Evolutionary conservation across 2,797 vertebrate species (phyloP).

Genomic region (Lutjanus argentimaculatus): DNA sequence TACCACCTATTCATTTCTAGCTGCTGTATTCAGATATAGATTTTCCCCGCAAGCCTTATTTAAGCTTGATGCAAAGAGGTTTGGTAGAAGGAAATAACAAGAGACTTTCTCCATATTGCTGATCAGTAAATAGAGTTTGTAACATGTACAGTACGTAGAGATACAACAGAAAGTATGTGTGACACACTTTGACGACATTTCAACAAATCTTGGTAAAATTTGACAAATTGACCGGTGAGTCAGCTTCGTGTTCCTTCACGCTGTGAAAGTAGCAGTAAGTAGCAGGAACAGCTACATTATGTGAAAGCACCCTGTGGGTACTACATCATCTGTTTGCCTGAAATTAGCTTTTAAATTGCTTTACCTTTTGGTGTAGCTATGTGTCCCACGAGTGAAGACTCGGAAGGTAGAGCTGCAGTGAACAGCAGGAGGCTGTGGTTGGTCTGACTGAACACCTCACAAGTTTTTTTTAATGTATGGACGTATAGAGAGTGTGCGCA

Average conservation of each 20-base stretch:
- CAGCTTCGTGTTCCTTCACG: neutral
- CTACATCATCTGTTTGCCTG: neutral
- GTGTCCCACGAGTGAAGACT: constrained; percentile 8
- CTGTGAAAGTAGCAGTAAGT: constrained; percentile 1
- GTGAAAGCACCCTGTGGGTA: neutral
- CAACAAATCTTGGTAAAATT: neutral
- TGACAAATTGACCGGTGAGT: neutral
- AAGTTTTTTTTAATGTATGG: constrained; percentile 2
- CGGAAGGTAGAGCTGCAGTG: constrained; percentile 1
- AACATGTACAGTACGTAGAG: neutral
- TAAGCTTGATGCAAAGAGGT: neutral
- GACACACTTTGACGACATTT: neutral
- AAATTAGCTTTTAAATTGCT: constrained; percentile 39
- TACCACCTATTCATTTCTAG: neutral
- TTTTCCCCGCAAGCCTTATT: neutral
- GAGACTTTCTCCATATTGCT: neutral
- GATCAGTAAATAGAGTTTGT: neutral
- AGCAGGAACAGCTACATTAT: neutral
- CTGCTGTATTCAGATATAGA: neutral
- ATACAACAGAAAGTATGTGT: neutral
- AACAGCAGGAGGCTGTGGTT: neutral
- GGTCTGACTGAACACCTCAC: neutral
- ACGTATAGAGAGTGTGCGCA: neutral
- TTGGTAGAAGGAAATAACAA: neutral
- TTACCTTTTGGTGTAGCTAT: constrained; percentile 5